A percentile compares a stretch with the other conserved stretches of the same genome.
Conservation (phyloP, 37 sponge, comb jelly and placozoan species). For the Haliclona indistincta region DNA sequence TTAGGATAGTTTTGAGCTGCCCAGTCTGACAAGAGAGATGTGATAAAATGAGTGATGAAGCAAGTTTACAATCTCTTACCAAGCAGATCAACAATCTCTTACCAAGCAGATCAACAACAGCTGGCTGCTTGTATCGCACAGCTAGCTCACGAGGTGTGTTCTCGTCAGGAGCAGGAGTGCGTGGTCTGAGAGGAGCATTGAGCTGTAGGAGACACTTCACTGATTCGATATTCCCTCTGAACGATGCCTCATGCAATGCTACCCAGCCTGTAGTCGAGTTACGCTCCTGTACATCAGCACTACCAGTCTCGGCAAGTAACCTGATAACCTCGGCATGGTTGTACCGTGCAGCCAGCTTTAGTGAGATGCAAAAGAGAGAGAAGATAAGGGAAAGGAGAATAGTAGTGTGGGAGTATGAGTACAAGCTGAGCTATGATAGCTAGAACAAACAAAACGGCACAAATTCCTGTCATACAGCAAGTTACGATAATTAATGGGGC, state of each 20-base stretch:
- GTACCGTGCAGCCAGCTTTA: conserved; percentile 68
- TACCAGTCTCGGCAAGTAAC: conserved; percentile 58
- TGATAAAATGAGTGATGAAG: neutral
- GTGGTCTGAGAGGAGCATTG: conserved; percentile 84
- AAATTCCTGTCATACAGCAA: too few relatives aligned
- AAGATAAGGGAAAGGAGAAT: neutral
- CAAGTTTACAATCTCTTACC: conserved; percentile 33
- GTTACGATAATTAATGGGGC: too few relatives aligned
- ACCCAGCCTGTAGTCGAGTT: conserved; percentile 92
- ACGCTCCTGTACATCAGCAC: conserved; percentile 88
- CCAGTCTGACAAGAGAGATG: conserved; percentile 41
- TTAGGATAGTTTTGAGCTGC: conserved; percentile 59
- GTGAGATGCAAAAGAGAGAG: neutral
- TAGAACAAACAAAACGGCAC: too few relatives aligned
- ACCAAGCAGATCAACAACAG: conserved; percentile 75
- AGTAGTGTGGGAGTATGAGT: neutral
- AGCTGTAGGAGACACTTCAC: conserved; percentile 51
- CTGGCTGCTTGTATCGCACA: conserved; percentile 57
- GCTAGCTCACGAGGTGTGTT: conserved; percentile 87
- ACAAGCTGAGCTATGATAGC: too few relatives aligned
- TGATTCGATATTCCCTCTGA: conserved; percentile 67
- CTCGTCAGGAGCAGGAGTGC: conserved; percentile 83
- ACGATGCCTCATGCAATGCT: conserved; percentile 94
- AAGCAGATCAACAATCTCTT: conserved; percentile 38
- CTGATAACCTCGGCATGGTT: conserved; percentile 37